phyloP scores from a whole-genome alignment of 2,113 vertebrate species.

The Anthoscopus minutus region DNA sequence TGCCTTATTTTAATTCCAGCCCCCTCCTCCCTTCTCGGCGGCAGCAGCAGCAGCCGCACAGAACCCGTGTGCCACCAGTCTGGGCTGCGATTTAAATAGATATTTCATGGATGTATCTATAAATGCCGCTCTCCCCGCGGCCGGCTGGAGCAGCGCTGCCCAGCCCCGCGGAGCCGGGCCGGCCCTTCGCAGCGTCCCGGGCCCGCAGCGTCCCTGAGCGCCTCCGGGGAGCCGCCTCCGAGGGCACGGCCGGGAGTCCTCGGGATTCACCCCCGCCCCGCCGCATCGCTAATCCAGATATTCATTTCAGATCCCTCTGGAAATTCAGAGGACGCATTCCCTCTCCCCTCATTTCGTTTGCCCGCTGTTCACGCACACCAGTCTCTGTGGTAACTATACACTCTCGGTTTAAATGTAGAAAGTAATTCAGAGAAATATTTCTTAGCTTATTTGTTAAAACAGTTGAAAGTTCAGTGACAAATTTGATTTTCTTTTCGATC shows the following conservation, averaged over 20 bases:
- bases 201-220: neutral
- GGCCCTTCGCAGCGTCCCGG: neutral
- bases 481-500: neutral
- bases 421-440: neutral
- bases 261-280: neutral
- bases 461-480: neutral
- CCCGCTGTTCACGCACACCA: rapidly evolving
- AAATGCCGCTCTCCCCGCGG: neutral
- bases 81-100: neutral
- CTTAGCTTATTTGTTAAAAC: neutral
- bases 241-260: neutral
- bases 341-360: neutral
- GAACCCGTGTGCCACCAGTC: neutral
- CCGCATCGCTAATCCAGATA: neutral
- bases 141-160: neutral
- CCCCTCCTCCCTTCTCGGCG: neutral
- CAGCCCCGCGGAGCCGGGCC: neutral
- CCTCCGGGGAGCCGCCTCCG: neutral
- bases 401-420: neutral
- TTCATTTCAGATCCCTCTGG: neutral
- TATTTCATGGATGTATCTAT: too few relatives aligned
- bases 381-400: neutral
- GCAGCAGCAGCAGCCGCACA: neutral
- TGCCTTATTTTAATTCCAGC: neutral
- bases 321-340: neutral